Base-by-base conservation (phyloP, 2,797 vertebrate genomes). In the Pseudochromis fuscus region DNA sequence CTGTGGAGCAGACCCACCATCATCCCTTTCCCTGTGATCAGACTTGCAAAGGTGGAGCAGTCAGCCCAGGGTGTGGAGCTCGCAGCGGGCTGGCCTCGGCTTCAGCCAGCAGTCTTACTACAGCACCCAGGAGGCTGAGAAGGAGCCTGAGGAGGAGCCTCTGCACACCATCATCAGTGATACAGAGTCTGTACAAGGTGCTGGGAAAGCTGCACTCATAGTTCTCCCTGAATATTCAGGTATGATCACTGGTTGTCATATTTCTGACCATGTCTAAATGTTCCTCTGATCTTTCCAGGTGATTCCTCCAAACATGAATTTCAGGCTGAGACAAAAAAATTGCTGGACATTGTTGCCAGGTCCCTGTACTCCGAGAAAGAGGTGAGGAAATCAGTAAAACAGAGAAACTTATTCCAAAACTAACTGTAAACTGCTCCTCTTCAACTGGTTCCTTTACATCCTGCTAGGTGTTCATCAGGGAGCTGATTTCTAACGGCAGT, bases 281-380 rank as follows among this genome's bases (percentile, higher is more conserved):
- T 8, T 57, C 24, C 18, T n/a, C 5, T 15, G 5, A 33, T 72
- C 19, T 72, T 1, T 33, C 30, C 81, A 99, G 97, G 98, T 52
- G 91, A 90, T 40, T 85, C 80, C 60, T 96, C 95, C 75, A 96
- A 96, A 85, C 96, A 99, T 21, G 96, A 98, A 81, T 99, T 99
- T 84, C 96, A 98, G 86, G 97, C 98, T 18, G 97, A 99, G 88
- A 99, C 97, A 0, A 97, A 97, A 90, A 97, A 99, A 72, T 94
- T 99, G 63, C 84, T 99, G 92, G 97, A 99, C 81, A 98, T 99
- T 8, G 97, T 99, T 59, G 97, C 97, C 60, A 88, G 95, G 38
- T 99, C 98, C 1, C 86, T 99, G 72, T 99, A 99, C 91, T 99
- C 98, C 0, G 98, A 98, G 85, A 99, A 99, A 87, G 98, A 99